Evolutionary conservation across 2,113 vertebrate species (phyloP), one percentile per base, ranked within the genome.

Genomic region (Ciconia boyciana): DNA sequence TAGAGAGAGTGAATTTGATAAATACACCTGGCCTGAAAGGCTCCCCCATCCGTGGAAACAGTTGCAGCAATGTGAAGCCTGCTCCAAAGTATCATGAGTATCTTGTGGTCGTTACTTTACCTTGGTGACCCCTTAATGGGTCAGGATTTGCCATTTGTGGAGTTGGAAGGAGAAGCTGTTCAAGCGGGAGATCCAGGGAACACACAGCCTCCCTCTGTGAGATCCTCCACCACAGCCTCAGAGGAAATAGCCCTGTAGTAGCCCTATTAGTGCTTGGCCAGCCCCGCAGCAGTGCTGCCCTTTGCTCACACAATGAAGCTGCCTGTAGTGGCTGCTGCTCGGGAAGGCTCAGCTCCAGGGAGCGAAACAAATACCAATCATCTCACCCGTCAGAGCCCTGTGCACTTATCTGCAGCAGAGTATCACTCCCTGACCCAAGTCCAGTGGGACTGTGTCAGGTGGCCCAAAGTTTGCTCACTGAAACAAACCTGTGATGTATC

Each of bases 1-100:
- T 94, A 85, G 66, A 83, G 65, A 89, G 87, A 94, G 74, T 71
- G 86, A 94, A 83, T 87, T 81, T 87, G 83, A 95, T 72, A 94
- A 95, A 95, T 71, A 77, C 52, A 94, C 65, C 60, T 93, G 83
- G 71, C 60, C 76, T 72, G 62, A 88, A 94, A 88, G 24, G 13
- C 22, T 83, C 6, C 20, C 24, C 14, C 32, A 70, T 69, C 20
- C 58, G 15, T 44, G 44, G 69, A 92, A 94, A 89, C 11, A 85
- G n/a, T 82, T 57, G 71, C n/a, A 83, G 70, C 44, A 81, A 81
- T 0, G 0, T n/a, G 19, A 85, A 34, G 18, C 60, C 14, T 49
- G 4, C 29, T 51, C 43, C 58, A 75, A 51, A 65, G 34, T 80
- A 89, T 60, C 36, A 44, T 1, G 3, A 74, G 43, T 31, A 72